Base-by-base conservation (phyloP, 1,140 invertebrate genomes). In the Campoletis sonorensis region DNA sequence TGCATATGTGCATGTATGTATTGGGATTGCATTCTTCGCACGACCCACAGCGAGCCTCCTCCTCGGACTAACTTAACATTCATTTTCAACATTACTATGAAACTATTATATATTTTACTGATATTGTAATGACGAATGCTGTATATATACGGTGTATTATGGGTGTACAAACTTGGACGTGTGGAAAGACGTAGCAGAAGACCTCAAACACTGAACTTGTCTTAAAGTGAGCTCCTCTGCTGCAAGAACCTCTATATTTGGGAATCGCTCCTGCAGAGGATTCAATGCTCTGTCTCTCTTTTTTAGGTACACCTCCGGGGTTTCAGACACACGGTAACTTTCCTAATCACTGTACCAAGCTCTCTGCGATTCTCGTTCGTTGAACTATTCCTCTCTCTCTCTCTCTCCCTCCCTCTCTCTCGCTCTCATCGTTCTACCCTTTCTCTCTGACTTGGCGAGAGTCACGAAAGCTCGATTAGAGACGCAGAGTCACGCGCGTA, bases 381-480 rank as follows among this genome's bases (percentile, higher is more conserved):
- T 84, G 79, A 79, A 71, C 70, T 84, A 80, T 84, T 85, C 85
- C 85, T 83, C 82, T 83, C 84, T n/a, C 83, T 79, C 79, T 75
- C 82, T 79, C 33, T 16, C 11, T 45, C 40, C 13, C 40, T 45
- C 40, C 8, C 40, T 45, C 11, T 13, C 40, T 45, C 11, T 45
- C 30, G 37, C 40, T 26, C 10, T 54, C 18, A n/a, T 45, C 16
- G 85, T 86, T 86, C 84, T 82, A 83, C 84, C 30, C 84, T 76
- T 79, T 76, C 81, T 78, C 72, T 23, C 21, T 26, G 23, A 13
- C 23, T 18, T 27, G 79, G 23, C 61, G 40, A 45, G 8, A 85
- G 86, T 86, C 86, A 86, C 85, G 85, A 84, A 87, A 87, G 85
- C 86, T 87, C 87, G 85, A 87, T 88, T 88, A 88, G 85, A 87